Base-by-base conservation (phyloP, 2,888 invertebrate species). In the Thymelicus acteon region DNA sequence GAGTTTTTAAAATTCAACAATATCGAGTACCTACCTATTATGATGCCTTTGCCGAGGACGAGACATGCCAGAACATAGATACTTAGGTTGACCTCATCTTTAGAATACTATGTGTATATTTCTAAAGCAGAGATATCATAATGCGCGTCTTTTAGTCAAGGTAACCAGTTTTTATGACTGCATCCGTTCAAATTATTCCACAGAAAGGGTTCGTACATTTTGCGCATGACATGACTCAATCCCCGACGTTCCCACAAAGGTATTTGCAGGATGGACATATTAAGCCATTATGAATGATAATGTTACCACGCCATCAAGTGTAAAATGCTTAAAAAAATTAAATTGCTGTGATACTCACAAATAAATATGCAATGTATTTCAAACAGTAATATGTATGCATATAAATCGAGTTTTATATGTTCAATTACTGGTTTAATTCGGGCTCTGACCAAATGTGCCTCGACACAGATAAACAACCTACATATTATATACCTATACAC, bases 391-490 rank as follows among this genome's bases (percentile, higher is more conserved):
- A 57, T 12, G 8, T 24, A 24, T n/a, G 54, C 24, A 54, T 24
- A 31, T 76, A 75, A 72, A 71, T 67, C 71, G 72, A 73, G 74
- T 66, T 75, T 75, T 69, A 73, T 73, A 71, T 66, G 72, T 73
- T 77, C 72, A 74, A 75, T 76, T 75, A 75, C 75, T 70, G 54
- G 73, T 72, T 74, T 72, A 76, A 78, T 78, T 77, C 76, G 67
- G 75, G 73, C 73, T 75, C 74, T 76, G 77, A 77, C 83, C 82
- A 84, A 87, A 88, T 88, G 85, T 80, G 84, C 78, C 86, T 86
- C 88, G 92, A 83, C 92, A 88, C 86, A 91, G 90, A 92, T 89
- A 92, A 85, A 79, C 88, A 90, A 88, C 91, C 93, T 88, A 91
- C 91, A 89, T 92, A 80, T 81, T 19, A 19, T 19, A 19, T 19